Conservation (phyloP, 2,113 vertebrate species). For the Lycaon pictus region DNA sequence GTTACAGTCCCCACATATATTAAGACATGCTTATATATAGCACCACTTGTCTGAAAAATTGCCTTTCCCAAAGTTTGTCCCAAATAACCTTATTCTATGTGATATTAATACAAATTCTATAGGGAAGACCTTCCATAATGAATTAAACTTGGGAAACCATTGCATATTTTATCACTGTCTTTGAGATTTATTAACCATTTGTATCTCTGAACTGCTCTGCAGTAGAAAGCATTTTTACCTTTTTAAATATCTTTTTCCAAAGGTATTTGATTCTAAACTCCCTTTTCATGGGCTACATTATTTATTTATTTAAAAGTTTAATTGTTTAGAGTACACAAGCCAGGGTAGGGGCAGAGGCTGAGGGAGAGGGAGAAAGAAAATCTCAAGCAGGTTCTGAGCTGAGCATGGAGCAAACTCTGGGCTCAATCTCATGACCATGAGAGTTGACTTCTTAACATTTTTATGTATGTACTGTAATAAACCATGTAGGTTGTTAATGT, state of each 20-base stretch:
- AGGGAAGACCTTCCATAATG: background rate
- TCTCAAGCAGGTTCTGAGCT: background rate
- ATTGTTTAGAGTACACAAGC: background rate
- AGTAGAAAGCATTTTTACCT: background rate
- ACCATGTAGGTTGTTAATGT: background rate
- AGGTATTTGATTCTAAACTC: background rate
- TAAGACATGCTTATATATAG: background rate
- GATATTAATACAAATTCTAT: background rate
- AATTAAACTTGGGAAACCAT: constrained; percentile 4
- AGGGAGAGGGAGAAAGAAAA: background rate
- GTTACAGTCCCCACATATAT: background rate
- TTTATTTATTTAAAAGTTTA: background rate
- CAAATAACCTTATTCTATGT: background rate
- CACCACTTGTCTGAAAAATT: background rate
- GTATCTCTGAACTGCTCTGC: background rate
- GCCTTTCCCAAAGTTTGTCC: background rate
- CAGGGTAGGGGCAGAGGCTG: background rate
- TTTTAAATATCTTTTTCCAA: background rate
- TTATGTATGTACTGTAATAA: background rate
- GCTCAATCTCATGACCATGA: background rate
- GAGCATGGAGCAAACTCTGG: background rate
- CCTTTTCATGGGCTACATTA: background rate
- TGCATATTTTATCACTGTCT: background rate
- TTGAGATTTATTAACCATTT: background rate
- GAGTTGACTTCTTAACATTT: background rate